Evolutionary conservation across 2,797 vertebrate species (phyloP).

Genomic region (Stomatorhinus walkeri): DNA sequence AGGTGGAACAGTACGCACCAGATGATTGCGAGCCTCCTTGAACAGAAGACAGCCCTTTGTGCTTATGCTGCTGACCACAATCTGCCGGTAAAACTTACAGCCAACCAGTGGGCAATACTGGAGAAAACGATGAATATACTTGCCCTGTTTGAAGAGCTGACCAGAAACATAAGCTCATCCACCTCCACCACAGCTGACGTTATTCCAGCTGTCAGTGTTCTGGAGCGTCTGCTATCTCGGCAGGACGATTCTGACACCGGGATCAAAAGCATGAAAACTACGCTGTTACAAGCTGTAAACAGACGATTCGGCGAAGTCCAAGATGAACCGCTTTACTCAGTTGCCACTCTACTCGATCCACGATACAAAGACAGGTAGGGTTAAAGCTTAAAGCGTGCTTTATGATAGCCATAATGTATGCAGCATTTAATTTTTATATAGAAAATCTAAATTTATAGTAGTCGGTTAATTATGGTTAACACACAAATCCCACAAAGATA

Average conservation of each 20-base stretch:
- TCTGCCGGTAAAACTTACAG: constrained; percentile 4
- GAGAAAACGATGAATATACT: neutral
- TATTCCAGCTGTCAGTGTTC: constrained; percentile 2
- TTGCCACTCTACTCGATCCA: constrained; percentile 14
- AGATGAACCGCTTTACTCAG: constrained; percentile 21
- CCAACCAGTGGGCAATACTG: constrained; percentile 1
- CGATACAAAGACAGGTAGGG: neutral
- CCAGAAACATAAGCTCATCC: neutral
- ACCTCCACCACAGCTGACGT: neutral
- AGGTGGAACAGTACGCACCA: neutral
- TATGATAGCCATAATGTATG: neutral
- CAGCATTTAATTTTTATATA: neutral
- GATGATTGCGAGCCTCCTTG: constrained; percentile 11
- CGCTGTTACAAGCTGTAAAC: constrained; percentile 16
- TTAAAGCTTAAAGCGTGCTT: neutral
- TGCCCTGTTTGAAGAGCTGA: neutral
- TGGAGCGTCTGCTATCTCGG: neutral
- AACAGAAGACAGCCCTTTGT: neutral
- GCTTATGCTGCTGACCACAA: neutral
- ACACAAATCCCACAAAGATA: neutral
- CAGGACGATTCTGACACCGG: neutral
- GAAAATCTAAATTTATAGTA: neutral
- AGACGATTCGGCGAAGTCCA: constrained; percentile 1
- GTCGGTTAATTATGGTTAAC: neutral
- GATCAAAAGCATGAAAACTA: neutral